phyloP scores from a whole-genome alignment of 2,888 invertebrate genomes.

The Hemistola chrysoprasaria region DNA sequence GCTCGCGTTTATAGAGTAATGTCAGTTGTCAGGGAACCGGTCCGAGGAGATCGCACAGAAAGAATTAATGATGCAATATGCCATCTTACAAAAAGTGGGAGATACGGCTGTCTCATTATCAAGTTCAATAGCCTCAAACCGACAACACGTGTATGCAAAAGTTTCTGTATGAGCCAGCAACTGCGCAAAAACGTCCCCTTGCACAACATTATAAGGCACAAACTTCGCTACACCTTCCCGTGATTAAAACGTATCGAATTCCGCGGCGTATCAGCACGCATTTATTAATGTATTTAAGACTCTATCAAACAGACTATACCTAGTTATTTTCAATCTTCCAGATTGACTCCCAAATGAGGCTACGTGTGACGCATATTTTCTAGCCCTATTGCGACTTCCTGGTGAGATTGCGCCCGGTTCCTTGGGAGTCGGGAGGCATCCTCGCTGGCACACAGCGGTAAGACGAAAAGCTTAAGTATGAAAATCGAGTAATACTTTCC shows the following conservation, averaged over 20 bases:
- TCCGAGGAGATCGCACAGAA: constrained; percentile 43
- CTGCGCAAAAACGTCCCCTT: constrained; percentile 67
- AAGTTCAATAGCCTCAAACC: constrained; percentile 79
- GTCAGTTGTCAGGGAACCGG: constrained; percentile 32
- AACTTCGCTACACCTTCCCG: constrained; percentile 48
- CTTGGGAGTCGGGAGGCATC: constrained; percentile 8
- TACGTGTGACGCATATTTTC: constrained; percentile 43
- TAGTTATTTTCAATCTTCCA: constrained; percentile 45
- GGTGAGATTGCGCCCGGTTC: constrained; percentile 39
- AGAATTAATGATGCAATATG: constrained; percentile 70
- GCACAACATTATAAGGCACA: constrained; percentile 63
- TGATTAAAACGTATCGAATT: constrained; percentile 67
- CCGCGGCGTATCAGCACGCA: constrained; percentile 66
- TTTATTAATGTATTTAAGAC: constrained; percentile 69
- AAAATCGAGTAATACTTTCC: constrained; percentile 71
- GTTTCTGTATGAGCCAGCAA: constrained; percentile 43
- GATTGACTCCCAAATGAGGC: constrained; percentile 55
- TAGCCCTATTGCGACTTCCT: constrained; percentile 44
- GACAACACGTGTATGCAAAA: constrained; percentile 81
- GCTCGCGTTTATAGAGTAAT: constrained; percentile 29
- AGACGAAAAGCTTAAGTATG: constrained; percentile 11
- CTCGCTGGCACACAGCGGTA: constrained; percentile 1
- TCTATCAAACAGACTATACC: no score
- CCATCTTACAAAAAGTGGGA: constrained; percentile 56
- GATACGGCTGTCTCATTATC: constrained; percentile 76